Evolutionary conservation across 1,140 invertebrate species (phyloP).

Genomic region (Physella acuta): DNA sequence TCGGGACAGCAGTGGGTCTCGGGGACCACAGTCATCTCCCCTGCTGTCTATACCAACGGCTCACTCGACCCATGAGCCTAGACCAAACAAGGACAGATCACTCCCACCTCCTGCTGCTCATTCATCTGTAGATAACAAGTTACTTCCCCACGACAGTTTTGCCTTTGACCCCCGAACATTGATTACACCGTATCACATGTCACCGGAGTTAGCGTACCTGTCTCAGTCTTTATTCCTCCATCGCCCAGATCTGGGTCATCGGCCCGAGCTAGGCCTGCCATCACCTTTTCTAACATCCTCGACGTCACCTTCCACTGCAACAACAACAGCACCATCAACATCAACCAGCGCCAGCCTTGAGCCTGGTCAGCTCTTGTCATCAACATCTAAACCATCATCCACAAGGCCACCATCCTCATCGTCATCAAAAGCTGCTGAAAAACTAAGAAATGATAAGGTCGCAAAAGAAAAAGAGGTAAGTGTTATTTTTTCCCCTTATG

Average conservation of each 20-base stretch:
- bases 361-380: neutral
- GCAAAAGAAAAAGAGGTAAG: constrained; percentile 10
- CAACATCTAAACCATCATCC: constrained; percentile 18
- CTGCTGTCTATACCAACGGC: constrained; percentile 13
- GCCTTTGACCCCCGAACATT: constrained; percentile 17
- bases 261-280: constrained; percentile 11
- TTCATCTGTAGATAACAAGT: neutral
- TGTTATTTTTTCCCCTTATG: no score
- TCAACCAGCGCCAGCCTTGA: neutral
- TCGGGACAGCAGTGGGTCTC: neutral
- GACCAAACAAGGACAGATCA: neutral
- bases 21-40: neutral
- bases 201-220: constrained; percentile 22
- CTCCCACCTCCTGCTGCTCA: neutral
- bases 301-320: constrained; percentile 13
- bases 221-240: constrained; percentile 23
- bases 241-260: neutral
- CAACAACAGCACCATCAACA: constrained; percentile 11
- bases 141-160: neutral
- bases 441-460: constrained; percentile 20
- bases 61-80: neutral
- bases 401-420: constrained; percentile 21
- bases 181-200: constrained; percentile 23
- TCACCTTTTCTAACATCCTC: constrained; percentile 23
- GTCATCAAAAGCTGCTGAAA: constrained; percentile 22